Evolutionary conservation across 2,888 invertebrate species (phyloP), one percentile per base, ranked within the genome.

Genomic region (Linyphia triangularis): DNA sequence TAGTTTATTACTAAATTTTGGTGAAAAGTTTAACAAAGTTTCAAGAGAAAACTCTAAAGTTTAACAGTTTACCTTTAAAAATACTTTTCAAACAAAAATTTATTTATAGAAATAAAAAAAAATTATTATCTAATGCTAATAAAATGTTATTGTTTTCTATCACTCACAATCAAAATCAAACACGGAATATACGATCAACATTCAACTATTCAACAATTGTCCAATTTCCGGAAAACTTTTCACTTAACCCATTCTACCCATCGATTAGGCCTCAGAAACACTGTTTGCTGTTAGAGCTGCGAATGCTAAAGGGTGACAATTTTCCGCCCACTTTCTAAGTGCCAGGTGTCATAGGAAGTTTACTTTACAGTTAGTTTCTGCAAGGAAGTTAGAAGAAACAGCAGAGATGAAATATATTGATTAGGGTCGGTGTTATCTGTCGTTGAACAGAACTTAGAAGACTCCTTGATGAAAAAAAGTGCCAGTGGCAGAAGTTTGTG

Each of bases 291-390:
- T 77, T 77, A 61, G 61, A 77, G 37, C 33, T 73, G 28, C 59
- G 30, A 73, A 40, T 24, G 37, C 61, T n/a, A n/a, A 6, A 59
- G 24, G 63, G 77, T 40, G 77, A 61, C 77, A 77, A 77, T 77
- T 77, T 77, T 37, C 77, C 40, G 73, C 40, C 63, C 77, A 24
- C n/a, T n/a, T 37, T 13, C 16, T 77, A 77, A 77, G 77, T 77
- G 77, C 77, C 77, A 77, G 77, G 61, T 77, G 77, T 77, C 77
- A 77, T 16, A 24, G 40, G 63, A 37, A 77, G 77, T 77, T 77
- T 77, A 77, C 77, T 77, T 77, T 63, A n/a, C 77, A 37, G 61
- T 37, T 16, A 61, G 22, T 33, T 63, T 26, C 51, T 24, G 24
- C 40, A 22, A 43, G n/a, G n/a, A n/a, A n/a, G n/a, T n/a, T n/a